Conservation (phyloP, 2,797 vertebrate genomes). For the Hemibagrus guttatus region DNA sequence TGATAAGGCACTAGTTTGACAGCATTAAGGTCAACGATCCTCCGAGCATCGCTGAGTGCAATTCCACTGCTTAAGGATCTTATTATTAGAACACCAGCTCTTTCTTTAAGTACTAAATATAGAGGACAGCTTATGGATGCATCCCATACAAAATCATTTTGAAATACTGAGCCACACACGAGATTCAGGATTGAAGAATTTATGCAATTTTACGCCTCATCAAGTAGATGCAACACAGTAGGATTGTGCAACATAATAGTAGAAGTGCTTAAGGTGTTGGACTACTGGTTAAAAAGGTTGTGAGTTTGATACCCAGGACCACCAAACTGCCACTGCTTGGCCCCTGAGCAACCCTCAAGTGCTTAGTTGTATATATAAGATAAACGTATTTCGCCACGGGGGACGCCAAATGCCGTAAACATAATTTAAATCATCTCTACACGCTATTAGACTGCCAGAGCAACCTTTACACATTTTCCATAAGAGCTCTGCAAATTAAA, state of each 20-base stretch:
- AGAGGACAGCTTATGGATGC: neutral
- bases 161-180: neutral
- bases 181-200: neutral
- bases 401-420: no score
- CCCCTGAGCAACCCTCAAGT: no score
- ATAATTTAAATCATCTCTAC: neutral
- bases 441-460: neutral
- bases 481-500: neutral
- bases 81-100: neutral
- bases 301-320: no score
- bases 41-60: neutral
- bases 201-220: neutral
- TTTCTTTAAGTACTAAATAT: neutral
- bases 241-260: neutral
- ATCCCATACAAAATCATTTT: neutral
- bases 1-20: neutral
- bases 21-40: constrained; percentile 5
- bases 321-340: no score
- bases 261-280: no score
- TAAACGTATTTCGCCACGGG: no score
- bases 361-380: no score
- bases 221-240: neutral
- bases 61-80: neutral
- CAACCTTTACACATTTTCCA: neutral
- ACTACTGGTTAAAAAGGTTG: no score